Percentiles rank a stretch among this genome's conserved stretches.
Evolutionary conservation across 2,113 vertebrate genomes (phyloP).

Genomic region (Microtus montanus): DNA sequence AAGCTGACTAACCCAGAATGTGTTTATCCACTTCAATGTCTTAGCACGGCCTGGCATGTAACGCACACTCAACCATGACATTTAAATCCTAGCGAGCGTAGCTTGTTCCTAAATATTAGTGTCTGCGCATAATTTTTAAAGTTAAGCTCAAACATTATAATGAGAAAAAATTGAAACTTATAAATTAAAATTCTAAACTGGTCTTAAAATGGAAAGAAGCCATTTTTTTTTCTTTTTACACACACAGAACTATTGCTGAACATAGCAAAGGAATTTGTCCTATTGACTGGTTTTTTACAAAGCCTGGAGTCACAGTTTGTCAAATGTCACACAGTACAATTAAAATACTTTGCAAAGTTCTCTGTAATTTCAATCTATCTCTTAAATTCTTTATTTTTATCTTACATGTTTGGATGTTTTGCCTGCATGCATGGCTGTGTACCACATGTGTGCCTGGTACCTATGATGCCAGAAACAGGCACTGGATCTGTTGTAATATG

Average conservation of each 20-base stretch:
- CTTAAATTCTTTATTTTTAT: slow-evolving; percentile 2
- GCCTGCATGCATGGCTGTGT: background rate
- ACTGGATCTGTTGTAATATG: background rate
- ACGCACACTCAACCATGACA: background rate
- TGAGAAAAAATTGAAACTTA: background rate
- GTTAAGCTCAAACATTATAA: slow-evolving; percentile 6
- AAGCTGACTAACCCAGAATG: background rate
- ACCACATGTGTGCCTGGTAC: background rate
- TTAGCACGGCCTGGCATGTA: background rate
- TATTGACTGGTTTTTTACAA: background rate
- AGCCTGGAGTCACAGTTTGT: background rate
- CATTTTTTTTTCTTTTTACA: background rate
- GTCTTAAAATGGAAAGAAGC: background rate
- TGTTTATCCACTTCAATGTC: background rate
- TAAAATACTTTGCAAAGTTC: slow-evolving; percentile 29
- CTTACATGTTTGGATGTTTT: background rate
- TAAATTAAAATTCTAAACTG: background rate
- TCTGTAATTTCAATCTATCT: slow-evolving; percentile 17
- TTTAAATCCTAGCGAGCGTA: background rate
- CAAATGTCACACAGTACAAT: background rate
- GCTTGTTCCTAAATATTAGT: background rate
- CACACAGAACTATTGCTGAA: background rate
- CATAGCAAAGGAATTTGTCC: background rate
- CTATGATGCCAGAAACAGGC: background rate
- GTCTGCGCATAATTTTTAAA: slow-evolving; percentile 37